phyloP scores from a whole-genome alignment of 2,888 invertebrate species.

The Iphiclides podalirius region DNA sequence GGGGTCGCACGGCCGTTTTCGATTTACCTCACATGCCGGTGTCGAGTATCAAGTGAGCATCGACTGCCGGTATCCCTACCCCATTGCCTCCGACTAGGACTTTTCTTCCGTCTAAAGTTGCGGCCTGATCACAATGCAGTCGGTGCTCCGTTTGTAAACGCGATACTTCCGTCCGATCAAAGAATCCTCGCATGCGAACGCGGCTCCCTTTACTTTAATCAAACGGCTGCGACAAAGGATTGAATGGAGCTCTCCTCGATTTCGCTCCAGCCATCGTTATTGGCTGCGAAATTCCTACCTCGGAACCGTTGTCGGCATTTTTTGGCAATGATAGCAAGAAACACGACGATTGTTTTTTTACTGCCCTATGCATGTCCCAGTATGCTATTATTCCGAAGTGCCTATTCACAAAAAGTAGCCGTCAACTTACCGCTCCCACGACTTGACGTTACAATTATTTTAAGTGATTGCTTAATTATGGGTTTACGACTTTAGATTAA shows the following conservation, averaged over 20 bases:
- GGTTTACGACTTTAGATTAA: constrained; percentile 18
- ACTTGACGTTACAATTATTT: constrained; percentile 15
- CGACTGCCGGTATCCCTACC: constrained; percentile 53
- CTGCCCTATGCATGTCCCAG: constrained; percentile 26
- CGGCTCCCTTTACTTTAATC: constrained; percentile 75
- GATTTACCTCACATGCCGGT: constrained; percentile 44
- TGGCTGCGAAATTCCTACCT: constrained; percentile 63
- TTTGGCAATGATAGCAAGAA: constrained; percentile 47
- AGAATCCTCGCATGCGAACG: constrained; percentile 71
- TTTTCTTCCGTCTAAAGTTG: constrained; percentile 35
- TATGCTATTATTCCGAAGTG: constrained; percentile 24
- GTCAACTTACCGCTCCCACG: constrained; percentile 18
- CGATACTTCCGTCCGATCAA: constrained; percentile 76
- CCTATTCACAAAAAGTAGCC: constrained; percentile 15
- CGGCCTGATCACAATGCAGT: constrained; percentile 55
- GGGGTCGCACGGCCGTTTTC: constrained; percentile 53
- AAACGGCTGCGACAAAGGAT: constrained; percentile 77
- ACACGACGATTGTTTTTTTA: constrained; percentile 43
- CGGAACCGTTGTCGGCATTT: constrained; percentile 57
- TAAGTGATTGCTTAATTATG: constrained; percentile 21
- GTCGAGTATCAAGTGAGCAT: constrained; percentile 58
- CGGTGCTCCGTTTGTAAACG: constrained; percentile 76
- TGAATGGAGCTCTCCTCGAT: constrained; percentile 71
- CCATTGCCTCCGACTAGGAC: constrained; percentile 60
- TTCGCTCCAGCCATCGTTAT: constrained; percentile 70